Evolutionary conservation across 2,113 vertebrate genomes (phyloP).

Genomic region (Dinomys branickii): DNA sequence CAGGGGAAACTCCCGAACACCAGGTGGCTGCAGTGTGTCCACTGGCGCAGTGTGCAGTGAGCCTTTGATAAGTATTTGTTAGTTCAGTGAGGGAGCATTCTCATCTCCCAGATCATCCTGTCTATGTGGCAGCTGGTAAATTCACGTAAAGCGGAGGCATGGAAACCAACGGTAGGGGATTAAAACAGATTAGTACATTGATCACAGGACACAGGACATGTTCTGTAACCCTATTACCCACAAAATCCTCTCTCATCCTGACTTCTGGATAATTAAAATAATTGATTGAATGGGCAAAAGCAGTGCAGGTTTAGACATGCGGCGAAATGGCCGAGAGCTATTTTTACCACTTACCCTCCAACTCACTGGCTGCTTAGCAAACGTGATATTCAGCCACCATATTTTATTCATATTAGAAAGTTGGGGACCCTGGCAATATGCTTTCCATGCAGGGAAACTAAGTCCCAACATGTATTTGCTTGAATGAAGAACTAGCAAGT

Average conservation of each 20-base stretch:
- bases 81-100: not conserved
- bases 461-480: not conserved
- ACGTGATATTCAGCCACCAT: not conserved
- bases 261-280: constrained; percentile 61
- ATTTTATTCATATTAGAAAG: not conserved
- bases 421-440: not conserved
- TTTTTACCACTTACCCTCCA: constrained; percentile 12
- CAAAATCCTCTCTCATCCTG: constrained; percentile 58
- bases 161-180: not conserved
- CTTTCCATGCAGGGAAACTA: not conserved
- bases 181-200: not conserved
- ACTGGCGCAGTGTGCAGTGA: fast-evolving
- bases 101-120: not conserved
- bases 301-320: not conserved
- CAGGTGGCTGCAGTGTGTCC: fast-evolving
- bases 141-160: fast-evolving
- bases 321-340: constrained; percentile 9
- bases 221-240: constrained; percentile 35
- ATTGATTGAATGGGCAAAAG: constrained; percentile 37
- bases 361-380: not conserved
- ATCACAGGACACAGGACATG: not conserved
- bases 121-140: not conserved
- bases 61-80: not conserved
- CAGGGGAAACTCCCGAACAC: not conserved
- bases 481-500: not conserved